Base-by-base conservation (phyloP, 1,140 invertebrate genomes). In the Cecropterus lyciades region DNA sequence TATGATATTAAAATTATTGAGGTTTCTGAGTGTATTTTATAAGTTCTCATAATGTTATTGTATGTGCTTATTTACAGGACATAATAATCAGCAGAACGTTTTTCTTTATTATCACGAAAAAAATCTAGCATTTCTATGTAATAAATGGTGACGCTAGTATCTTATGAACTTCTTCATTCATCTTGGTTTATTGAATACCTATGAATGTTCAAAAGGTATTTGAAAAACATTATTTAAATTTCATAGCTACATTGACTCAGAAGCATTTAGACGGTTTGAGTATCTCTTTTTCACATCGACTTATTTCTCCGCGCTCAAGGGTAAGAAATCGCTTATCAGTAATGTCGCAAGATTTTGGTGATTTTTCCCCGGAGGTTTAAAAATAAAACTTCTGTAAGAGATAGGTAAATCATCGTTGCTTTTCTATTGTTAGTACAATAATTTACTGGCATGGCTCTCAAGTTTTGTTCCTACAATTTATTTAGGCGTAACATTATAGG, bases 381-480 rank as follows among this genome's bases (percentile, higher is more conserved):
- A 67, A 67, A 57, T 67, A 51, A 43, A 59, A 62, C 27, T n/a
- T 15, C 13, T 51, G 7, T 51, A 48, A 65, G 24, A 59, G 65
- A 20, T 20, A 20, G 20, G 20, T 20, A 20, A 2, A 60, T 53
- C 11, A 30, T 27, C 53, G 63, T 49, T 68, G 48, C 60, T 49
- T 69, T 69, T 72, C 42, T 14, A 56, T 57, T 40, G 67, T 63
- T 43, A 43, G 43, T 27, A 57, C 55, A 72, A 67, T 49, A 67
- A 45, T 43, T 59, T 40, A 27, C 1, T 40, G 37, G 10, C 37
- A n/a, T 2, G 10, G 9, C 4, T n/a, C 0, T 40, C 37, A 40
- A 40, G 37, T 40, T 40, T 20, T 40, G 10, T n/a, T 11, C 7
- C 11, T 11, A n/a, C 11, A 11, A 37, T 11, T 33, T n/a, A 37